Evolutionary conservation across 2,113 vertebrate genomes (phyloP).

Genomic region (Elgaria multicarinata): DNA sequence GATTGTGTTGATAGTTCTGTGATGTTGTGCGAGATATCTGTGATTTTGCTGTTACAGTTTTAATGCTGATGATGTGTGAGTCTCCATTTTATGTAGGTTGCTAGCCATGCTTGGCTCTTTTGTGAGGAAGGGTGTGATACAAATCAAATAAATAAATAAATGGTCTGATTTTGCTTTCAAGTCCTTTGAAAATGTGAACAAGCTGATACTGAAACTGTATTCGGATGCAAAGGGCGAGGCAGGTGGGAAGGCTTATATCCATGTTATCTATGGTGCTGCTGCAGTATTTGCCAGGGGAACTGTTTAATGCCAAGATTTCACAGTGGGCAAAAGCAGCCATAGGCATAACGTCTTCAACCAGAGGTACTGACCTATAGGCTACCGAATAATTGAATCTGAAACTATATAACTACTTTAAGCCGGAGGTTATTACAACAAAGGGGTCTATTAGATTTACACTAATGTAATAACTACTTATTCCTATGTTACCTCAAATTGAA

Average conservation of each 20-base stretch:
- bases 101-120: no score
- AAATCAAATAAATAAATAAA: no score
- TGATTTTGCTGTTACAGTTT: no score
- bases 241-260: neutral
- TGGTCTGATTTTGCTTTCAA: rapidly evolving
- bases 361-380: neutral
- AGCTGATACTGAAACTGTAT: neutral
- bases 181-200: neutral
- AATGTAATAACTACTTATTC: neutral
- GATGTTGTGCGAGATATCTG: no score
- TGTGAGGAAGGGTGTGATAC: no score
- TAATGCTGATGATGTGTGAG: no score
- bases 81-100: no score
- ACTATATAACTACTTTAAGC: rapidly evolving
- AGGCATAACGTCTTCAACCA: rapidly evolving
- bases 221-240: neutral
- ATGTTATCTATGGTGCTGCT: conserved; percentile 1
- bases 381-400: neutral
- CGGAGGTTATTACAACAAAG: neutral
- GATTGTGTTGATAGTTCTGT: no score
- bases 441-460: neutral
- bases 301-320: neutral
- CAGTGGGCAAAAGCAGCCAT: rapidly evolving
- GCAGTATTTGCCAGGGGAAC: neutral
- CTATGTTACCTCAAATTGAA: neutral